Evolutionary conservation across 2,113 vertebrate species (phyloP), one percentile per base, ranked within the genome.

Genomic region (Sinocyclocheilus grahami): DNA sequence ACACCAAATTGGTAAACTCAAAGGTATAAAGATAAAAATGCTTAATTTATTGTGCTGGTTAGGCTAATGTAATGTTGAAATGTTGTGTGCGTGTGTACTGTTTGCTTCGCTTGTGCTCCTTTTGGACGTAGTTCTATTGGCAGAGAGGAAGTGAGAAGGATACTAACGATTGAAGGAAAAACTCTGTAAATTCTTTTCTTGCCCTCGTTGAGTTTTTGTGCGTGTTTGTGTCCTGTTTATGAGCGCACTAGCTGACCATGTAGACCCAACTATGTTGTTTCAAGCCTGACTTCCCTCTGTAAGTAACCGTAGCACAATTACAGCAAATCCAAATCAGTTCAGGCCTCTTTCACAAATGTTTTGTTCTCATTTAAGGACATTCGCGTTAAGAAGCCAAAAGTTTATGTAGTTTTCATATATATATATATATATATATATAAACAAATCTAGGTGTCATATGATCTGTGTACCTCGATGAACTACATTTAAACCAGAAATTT

Each of bases 1-100:
- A 91, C 93, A 90, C 91, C 92, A 90, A 91, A 91, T 92, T 89
- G 88, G 88, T 87, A 85, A 91, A 91, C 78, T 89, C n/a, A 85
- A 86, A 87, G 87, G 86, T 85, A 87, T 75, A 86, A 75, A 85
- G 13, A 85, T 81, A 85, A 79, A 67, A 83, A 46, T 67, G 37
- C 46, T 58, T 81, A 55, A 91, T 83, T 88, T 87, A 91, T 90
- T 86, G 39, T 88, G 74, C 90, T 80, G 85, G 81, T 89, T 89
- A 82, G 83, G 74, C 87, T 53, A 30, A 71, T 85, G 83, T 30
- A 77, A 65, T 33, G 16, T 80, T 81, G 33, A 77, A 55, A 60
- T 76, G 51, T 74, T 80, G 83, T 86, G 81, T 74, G 51, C 77
- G 84, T 48, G 53, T 82, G 84, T 89, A 42, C 65, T 81, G 12